A percentile compares a stretch with the other conserved stretches of the same genome.
Evolutionary conservation across 2,888 invertebrate species (phyloP).

Genomic region (Lycophotia porphyrea): DNA sequence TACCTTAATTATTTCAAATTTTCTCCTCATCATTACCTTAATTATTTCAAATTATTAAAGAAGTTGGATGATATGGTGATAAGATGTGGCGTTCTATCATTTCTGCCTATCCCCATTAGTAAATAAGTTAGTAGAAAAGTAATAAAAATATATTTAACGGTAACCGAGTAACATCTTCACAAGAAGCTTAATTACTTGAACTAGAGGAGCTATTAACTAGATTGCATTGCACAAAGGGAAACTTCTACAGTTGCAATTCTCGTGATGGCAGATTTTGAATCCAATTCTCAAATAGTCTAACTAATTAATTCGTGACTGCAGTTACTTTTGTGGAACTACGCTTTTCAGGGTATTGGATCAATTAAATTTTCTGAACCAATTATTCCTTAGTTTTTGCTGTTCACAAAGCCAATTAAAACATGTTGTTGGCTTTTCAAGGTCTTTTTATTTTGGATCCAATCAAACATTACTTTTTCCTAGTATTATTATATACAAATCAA

Average conservation of each 20-base stretch:
- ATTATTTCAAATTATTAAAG: too few relatives aligned
- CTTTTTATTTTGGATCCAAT: neutral
- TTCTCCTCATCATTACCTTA: too few relatives aligned
- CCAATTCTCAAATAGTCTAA: conserved; percentile 14
- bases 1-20: too few relatives aligned
- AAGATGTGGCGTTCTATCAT: too few relatives aligned
- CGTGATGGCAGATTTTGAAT: conserved; percentile 18
- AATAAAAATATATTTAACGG: neutral
- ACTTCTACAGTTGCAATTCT: conserved; percentile 8
- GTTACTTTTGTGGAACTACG: neutral
- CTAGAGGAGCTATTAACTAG: neutral
- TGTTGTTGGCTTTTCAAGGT: neutral
- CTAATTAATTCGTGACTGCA: conserved; percentile 16
- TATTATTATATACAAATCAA: too few relatives aligned
- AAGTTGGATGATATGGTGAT: too few relatives aligned
- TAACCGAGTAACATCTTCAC: neutral
- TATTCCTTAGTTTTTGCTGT: neutral
- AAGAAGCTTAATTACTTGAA: neutral
- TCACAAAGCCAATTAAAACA: neutral
- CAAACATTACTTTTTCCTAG: too few relatives aligned
- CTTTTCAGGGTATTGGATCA: neutral
- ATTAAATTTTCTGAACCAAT: neutral
- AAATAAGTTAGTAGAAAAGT: neutral
- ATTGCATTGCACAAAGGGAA: neutral
- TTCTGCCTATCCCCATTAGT: too few relatives aligned